A percentile compares a stretch with the other conserved stretches of the same genome.
Evolutionary conservation across 2,888 invertebrate species (phyloP).

Genomic region (Hypolimnas misippus): DNA sequence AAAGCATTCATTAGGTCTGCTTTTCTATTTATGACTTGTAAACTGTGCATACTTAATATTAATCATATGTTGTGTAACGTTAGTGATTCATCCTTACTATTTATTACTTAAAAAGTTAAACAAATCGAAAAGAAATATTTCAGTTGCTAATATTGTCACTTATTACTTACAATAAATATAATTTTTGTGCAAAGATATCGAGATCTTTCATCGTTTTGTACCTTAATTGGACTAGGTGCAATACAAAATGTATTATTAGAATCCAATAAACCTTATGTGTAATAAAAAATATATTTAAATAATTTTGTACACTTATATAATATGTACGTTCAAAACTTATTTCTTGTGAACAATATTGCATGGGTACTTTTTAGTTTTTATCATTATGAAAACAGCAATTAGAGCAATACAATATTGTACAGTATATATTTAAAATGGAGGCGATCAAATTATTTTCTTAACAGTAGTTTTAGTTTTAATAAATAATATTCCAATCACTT

Average conservation of each 20-base stretch:
- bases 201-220: constrained; percentile 25
- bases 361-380: not conserved
- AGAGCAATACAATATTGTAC: not conserved
- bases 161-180: constrained; percentile 24
- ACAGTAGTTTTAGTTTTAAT: not conserved
- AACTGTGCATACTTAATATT: constrained; percentile 11
- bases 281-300: constrained; percentile 2
- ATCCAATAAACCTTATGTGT: not conserved
- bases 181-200: constrained; percentile 32
- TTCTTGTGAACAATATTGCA: constrained; percentile 1
- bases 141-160: constrained; percentile 8
- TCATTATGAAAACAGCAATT: not conserved
- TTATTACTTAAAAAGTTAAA: not conserved
- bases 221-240: constrained; percentile 19
- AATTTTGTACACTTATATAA: constrained; percentile 1
- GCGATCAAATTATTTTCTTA: not conserved
- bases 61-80: not conserved
- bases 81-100: not conserved
- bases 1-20: not conserved
- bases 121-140: not conserved
- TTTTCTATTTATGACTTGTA: not conserved
- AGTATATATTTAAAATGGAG: not conserved
- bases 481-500: not conserved
- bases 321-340: constrained; percentile 1
- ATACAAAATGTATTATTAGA: constrained; percentile 8